Base-by-base conservation (phyloP, 2,113 vertebrate species). In the Peromyscus polionotus region DNA sequence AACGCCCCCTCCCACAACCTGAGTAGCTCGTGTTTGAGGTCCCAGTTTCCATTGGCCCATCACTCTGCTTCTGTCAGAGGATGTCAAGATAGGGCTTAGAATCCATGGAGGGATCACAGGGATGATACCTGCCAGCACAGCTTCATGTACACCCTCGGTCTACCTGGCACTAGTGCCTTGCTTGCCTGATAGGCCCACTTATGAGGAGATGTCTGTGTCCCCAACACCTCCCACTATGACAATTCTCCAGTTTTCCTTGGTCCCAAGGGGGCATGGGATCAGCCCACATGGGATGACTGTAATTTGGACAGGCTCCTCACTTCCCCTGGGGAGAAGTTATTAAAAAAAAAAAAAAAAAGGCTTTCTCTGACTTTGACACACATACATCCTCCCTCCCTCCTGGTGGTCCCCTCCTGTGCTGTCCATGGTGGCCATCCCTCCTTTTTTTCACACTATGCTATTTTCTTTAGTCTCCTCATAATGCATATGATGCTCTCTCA, bases 81-180 rank as follows among this genome's bases (percentile, higher is more conserved):
- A n/a, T 2, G 4, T 28, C 5, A 17, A 61, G 42, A 57, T 5
- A 20, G 31, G 7, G 11, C 26, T 11, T 17, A 33, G 76, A 10
- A 26, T 4, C 1, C 3, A n/a, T 4, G 1, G 1, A 1, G 48
- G 51, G n/a, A 5, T 68, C 88, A 13, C 11, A 9, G 24, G 54
- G 31, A 70, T n/a, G 17, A 79, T 4, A 14, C 1, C 36, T 1
- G 0, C 16, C 75, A 42, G 28, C 48, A 28, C 4, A 11, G 1
- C 22, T 12, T 88, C 63, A 17, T 26, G 67, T 36, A 10, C 12
- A 28, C 45, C 1, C 17, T 79, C 36, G 24, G 7, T 51, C 42
- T 3, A 8, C 36, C 12, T 51, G 5, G 17, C 63, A 0, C 26
- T 13, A 11, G 54, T 0, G 0, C 20, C 33, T 73, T 45, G n/a